Evolutionary conservation across 2,113 vertebrate species (phyloP).

Genomic region (Halcyon malimbica): DNA sequence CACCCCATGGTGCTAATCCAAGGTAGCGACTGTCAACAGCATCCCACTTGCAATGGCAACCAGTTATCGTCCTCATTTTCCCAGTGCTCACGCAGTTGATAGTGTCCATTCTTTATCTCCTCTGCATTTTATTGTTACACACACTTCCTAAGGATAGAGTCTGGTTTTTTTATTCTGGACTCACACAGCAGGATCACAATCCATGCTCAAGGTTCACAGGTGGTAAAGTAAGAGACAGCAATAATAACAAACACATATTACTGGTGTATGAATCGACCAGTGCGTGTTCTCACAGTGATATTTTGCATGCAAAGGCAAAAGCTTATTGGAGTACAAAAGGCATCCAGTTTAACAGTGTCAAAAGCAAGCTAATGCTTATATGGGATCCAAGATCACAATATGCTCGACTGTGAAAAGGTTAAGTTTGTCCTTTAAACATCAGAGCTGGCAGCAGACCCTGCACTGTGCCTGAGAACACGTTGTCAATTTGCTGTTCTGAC

Average conservation of each 20-base stretch:
- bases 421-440: background rate
- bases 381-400: background rate
- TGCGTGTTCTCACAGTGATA: background rate
- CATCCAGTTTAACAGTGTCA: background rate
- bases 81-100: accelerated
- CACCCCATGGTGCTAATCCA: accelerated
- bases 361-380: background rate
- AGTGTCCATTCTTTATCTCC: background rate
- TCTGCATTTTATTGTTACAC: background rate
- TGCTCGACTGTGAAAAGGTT: background rate
- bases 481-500: background rate
- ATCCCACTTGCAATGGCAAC: background rate
- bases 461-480: background rate
- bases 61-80: background rate
- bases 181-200: background rate
- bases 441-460: background rate
- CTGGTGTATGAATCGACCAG: background rate
- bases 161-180: background rate
- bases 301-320: background rate
- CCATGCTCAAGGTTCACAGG: background rate
- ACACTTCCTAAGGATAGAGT: background rate
- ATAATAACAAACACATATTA: background rate
- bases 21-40: background rate
- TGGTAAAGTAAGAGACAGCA: background rate
- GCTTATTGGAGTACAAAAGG: background rate